Conservation (phyloP, 2,797 vertebrate species). For the Notoglanidium macrostoma region DNA sequence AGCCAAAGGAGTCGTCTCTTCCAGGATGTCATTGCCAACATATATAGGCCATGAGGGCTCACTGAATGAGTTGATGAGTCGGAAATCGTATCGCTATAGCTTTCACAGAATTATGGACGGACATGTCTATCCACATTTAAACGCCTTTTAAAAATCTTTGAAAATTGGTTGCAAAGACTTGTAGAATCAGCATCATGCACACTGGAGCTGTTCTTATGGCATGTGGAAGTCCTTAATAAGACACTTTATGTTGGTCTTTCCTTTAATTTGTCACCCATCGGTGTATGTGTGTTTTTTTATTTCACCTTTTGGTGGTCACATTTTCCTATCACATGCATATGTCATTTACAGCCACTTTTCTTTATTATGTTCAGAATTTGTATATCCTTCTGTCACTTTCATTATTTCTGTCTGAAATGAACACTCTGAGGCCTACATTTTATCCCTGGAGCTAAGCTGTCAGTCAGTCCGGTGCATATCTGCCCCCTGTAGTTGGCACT, state of each 20-base stretch:
- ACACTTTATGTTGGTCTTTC: not conserved
- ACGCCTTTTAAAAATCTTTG: not conserved
- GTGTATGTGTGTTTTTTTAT: not conserved
- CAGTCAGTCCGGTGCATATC: constrained; percentile 54
- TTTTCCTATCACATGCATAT: not conserved
- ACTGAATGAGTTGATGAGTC: not conserved
- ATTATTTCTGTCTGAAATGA: constrained; percentile 11
- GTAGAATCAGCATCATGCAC: not conserved
- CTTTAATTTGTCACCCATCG: not conserved
- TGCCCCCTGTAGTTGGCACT: constrained; percentile 58
- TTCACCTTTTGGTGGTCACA: not conserved
- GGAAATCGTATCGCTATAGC: not conserved
- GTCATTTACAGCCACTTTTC: not conserved
- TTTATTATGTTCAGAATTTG: not conserved
- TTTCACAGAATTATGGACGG: not conserved
- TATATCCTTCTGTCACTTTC: not conserved
- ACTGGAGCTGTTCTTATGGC: not conserved
- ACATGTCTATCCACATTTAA: not conserved
- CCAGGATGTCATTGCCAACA: not conserved
- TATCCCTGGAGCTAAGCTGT: constrained; percentile 49
- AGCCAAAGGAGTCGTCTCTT: not conserved
- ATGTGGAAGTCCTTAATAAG: not conserved
- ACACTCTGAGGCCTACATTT: not conserved
- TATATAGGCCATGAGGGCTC: not conserved
- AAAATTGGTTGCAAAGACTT: not conserved